phyloP scores from a whole-genome alignment of 2,113 vertebrate species.

The Chaetorhynchus papuensis region DNA sequence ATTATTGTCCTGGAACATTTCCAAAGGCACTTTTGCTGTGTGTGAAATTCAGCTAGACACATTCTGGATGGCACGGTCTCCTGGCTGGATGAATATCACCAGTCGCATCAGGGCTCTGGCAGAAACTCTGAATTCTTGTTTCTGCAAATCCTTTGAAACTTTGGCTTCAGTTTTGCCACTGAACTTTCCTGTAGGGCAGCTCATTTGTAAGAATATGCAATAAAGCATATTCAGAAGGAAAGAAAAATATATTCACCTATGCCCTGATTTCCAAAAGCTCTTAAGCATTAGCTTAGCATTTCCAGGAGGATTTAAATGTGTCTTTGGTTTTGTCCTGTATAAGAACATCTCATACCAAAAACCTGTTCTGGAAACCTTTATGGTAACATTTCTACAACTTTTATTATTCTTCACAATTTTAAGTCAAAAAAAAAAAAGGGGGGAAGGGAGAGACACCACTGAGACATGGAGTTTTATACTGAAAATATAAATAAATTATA shows the following conservation, averaged over 20 bases:
- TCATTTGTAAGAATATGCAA: neutral
- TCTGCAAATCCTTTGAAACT: neutral
- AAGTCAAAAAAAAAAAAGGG: neutral
- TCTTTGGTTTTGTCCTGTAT: neutral
- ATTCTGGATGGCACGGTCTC: neutral
- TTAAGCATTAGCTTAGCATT: neutral
- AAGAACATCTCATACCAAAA: neutral
- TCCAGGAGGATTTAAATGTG: neutral
- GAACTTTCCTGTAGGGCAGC: neutral
- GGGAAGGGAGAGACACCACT: neutral
- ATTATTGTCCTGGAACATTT: conserved; percentile 21
- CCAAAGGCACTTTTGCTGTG: conserved; percentile 1
- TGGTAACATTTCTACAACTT: neutral
- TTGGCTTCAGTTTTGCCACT: neutral
- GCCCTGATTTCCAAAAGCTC: neutral
- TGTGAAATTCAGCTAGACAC: conserved; percentile 41
- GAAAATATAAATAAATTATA: conserved; percentile 60
- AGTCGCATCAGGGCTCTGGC: neutral
- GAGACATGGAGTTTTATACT: neutral
- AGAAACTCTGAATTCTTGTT: conserved; percentile 1
- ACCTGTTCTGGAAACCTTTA: neutral
- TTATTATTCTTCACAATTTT: neutral
- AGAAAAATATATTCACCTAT: neutral
- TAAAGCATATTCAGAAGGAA: neutral
- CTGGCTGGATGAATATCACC: neutral